These are phyloP conservation scores for Oasisia sp. DNA, from an alignment of 2,888 invertebrate species.

Conservation along the genomic window DNA sequence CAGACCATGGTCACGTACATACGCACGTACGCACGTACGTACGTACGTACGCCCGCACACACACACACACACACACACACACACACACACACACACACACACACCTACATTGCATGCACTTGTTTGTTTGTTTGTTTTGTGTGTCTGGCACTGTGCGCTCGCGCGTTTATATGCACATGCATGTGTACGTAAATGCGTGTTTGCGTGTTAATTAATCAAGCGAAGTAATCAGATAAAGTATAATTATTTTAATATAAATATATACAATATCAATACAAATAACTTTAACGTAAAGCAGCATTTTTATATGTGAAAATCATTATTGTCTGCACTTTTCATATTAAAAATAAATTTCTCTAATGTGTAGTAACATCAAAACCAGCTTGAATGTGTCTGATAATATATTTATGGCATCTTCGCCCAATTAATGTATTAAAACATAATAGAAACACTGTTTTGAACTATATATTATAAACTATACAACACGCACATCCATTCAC, in stretches of 20 bases:
- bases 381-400: background rate
- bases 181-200: background rate
- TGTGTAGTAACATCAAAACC: background rate
- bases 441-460: background rate
- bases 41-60: no score
- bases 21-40: no score
- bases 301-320: background rate
- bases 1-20: no score
- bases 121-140: no score
- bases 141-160: background rate
- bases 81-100: no score
- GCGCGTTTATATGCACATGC: background rate
- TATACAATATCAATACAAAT: background rate
- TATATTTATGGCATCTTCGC: background rate
- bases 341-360: no score
- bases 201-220: no score
- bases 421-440: background rate
- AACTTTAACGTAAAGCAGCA: background rate
- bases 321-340: no score
- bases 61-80: no score
- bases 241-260: background rate
- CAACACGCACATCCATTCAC: background rate
- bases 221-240: no score
- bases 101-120: no score
- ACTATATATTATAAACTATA: background rate